These are phyloP conservation scores for Molorchus minor DNA, from an alignment of 2,888 invertebrate species.

Conservation along the genomic window DNA sequence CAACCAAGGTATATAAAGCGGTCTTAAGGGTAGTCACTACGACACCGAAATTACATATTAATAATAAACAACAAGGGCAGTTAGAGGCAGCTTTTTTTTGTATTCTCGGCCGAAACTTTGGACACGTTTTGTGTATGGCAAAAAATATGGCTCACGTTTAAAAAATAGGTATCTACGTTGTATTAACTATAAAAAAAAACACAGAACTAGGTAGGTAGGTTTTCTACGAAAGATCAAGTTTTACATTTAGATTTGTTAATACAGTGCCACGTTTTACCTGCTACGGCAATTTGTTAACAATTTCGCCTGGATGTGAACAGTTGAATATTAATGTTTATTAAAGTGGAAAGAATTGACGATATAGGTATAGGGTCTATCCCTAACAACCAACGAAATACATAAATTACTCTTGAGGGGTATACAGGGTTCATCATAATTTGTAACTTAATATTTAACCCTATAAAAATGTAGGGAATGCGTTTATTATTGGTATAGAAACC, in stretches of 20 bases:
- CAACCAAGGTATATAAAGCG: constrained; percentile 35
- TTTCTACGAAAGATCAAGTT: constrained; percentile 21
- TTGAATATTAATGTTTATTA: too few species aligned
- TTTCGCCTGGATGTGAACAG: too few species aligned
- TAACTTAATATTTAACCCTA: too few species aligned
- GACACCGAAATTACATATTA: constrained; percentile 18
- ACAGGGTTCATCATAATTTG: too few species aligned
- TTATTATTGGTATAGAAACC: too few species aligned
- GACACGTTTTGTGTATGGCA: constrained; percentile 49
- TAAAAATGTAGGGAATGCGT: too few species aligned
- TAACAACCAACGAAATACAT: too few species aligned
- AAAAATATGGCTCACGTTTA: constrained; percentile 51
- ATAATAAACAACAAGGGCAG: constrained; percentile 35
- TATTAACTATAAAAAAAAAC: constrained; percentile 22
- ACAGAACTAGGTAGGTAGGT: constrained; percentile 19
- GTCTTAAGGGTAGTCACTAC: constrained; percentile 22
- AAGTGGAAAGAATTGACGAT: too few species aligned
- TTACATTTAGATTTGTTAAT: constrained; percentile 15
- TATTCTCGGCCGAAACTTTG: constrained; percentile 16
- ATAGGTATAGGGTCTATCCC: too few species aligned
- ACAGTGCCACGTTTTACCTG: neutral
- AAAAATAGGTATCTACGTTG: constrained; percentile 14
- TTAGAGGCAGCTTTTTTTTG: constrained; percentile 34
- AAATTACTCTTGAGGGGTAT: too few species aligned
- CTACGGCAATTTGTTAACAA: too few species aligned